Evolutionary conservation across 2,113 vertebrate species (phyloP).

Genomic region (Accipiter cooperii): DNA sequence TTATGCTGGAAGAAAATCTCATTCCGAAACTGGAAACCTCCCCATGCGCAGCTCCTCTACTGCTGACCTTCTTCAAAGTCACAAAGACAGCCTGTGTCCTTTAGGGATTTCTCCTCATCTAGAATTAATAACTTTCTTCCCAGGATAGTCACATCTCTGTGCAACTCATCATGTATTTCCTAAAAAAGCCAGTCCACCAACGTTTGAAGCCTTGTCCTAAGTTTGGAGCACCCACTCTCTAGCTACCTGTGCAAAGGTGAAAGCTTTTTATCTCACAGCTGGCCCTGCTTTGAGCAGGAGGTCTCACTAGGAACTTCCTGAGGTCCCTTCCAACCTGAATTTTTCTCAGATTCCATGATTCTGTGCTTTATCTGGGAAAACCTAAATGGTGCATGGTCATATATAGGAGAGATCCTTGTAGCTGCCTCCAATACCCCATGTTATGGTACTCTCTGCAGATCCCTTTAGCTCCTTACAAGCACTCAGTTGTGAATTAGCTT

Average conservation of each 20-base stretch:
- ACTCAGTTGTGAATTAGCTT: background rate
- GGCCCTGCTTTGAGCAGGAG: background rate
- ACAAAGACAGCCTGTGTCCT: background rate
- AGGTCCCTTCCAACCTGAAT: background rate
- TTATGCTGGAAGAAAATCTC: conserved; percentile 2
- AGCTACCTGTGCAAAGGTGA: background rate
- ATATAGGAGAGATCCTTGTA: background rate
- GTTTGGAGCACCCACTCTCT: background rate
- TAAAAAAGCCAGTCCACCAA: background rate
- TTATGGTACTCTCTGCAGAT: background rate
- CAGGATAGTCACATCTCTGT: background rate
- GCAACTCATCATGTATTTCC: background rate
- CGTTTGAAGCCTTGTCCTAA: background rate
- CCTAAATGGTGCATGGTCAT: background rate
- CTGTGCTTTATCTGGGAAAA: background rate
- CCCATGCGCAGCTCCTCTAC: background rate
- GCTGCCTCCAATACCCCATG: background rate
- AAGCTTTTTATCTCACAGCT: background rate
- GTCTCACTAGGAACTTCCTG: background rate
- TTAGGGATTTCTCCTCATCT: background rate
- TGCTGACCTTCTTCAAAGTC: conserved; percentile 35
- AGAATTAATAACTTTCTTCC: conserved; percentile 2
- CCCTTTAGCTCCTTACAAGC: background rate
- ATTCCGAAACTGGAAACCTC: conserved; percentile 3
- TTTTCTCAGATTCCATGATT: background rate